Evolutionary conservation across 2,797 vertebrate genomes (phyloP).

Genomic region (Malurus leucopterus): DNA sequence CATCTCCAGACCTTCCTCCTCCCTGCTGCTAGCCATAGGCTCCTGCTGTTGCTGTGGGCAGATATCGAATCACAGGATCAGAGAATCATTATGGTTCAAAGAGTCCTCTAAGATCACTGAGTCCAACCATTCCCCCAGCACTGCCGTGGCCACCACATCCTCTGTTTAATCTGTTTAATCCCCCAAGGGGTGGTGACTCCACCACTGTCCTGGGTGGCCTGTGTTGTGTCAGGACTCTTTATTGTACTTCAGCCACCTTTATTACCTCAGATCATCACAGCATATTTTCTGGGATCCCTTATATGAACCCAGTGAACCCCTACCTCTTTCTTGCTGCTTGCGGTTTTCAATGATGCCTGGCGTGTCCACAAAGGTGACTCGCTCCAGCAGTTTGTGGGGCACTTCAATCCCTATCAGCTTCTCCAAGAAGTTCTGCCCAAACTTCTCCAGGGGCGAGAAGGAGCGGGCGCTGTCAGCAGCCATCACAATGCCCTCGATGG

Average conservation of each 20-base stretch:
- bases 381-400: constrained; percentile 93
- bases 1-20: neutral
- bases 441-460: constrained; percentile 95
- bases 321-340: constrained; percentile 98
- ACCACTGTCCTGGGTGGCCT: neutral
- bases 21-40: neutral
- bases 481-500: constrained; percentile 97
- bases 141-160: neutral
- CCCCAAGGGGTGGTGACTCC: neutral
- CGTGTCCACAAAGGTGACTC: constrained; percentile 94
- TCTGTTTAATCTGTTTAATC: neutral
- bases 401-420: constrained; percentile 96
- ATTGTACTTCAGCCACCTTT: neutral
- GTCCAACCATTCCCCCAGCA: neutral
- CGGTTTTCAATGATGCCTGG: constrained; percentile 98
- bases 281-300: neutral
- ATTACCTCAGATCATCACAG: fast-evolving
- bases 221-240: neutral
- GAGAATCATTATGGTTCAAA: neutral
- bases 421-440: constrained; percentile 97
- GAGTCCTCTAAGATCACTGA: neutral
- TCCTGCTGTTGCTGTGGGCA: neutral
- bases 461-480: constrained; percentile 94
- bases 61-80: neutral
- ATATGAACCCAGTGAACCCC: neutral